Base-by-base conservation (phyloP, 2,888 invertebrate species). In the Brenthis ino region DNA sequence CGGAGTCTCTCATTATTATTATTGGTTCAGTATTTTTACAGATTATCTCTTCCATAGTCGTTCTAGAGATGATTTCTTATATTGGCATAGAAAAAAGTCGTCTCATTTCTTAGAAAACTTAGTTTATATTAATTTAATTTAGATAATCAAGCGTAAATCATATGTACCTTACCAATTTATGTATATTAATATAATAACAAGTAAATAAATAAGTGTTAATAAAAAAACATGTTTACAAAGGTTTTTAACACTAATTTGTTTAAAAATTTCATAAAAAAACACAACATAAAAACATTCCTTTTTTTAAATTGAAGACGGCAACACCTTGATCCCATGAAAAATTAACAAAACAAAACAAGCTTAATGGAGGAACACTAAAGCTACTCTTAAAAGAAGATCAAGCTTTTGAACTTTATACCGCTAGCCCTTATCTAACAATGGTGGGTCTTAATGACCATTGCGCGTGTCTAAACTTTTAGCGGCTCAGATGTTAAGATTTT, bases 401-500 rank as follows among this genome's bases (percentile, higher is more conserved):
- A n/a, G 6, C 48, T 60, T 60, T 60, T 48, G 48, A 53, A 37
- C 63, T 51, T 51, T 13, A 51, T 37, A 53, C 51, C 53, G 63
- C n/a, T n/a, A 3, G n/a, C 53, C 51, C 63, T 63, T 53, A 63
- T 63, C 63, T 47, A 48, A 63, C 24, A 66, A 47, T 48, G 48
- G 53, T 20, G 13, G 47, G 14, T 16, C 55, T 50, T 64, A 56
- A 64, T 57, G 64, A 47, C 68, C 65, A 75, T 75, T 77, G 79
- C 74, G 78, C 79, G 80, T 77, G 78, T 79, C 82, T 75, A 82
- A 78, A 74, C 74, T 76, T 43, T 79, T 81, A 64, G 67, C 69
- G 53, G 37, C 1, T 68, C 71, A 69, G 70, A 43, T 63, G 53
- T 43, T 64, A 65, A 77, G 80, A 79, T 70, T 82, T 83, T 78